Percentiles rank a stretch among this genome's conserved stretches.
Evolutionary conservation across 1,140 invertebrate genomes (phyloP).

Genomic region (Formica selysi): DNA sequence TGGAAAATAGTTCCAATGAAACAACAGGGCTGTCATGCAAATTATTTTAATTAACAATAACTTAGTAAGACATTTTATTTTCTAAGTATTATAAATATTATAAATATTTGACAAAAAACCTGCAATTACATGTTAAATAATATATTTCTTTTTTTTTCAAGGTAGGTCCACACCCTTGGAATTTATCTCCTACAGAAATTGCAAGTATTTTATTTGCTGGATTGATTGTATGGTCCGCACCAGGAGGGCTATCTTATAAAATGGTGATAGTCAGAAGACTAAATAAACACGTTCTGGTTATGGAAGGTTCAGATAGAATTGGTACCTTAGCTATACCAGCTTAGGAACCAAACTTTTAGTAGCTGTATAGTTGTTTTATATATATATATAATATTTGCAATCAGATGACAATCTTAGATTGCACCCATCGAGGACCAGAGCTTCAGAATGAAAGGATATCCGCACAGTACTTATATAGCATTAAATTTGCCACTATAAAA

Average conservation of each 20-base stretch:
- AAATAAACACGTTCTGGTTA: slow-evolving; percentile 90
- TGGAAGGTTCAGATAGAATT: slow-evolving; percentile 96
- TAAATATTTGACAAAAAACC: not conserved
- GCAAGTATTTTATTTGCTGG: slow-evolving; percentile 94
- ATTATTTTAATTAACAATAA: slow-evolving; percentile 89
- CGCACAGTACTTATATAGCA: no score
- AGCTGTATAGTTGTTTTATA: no score
- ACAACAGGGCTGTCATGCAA: slow-evolving; percentile 91
- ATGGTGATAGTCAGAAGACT: slow-evolving; percentile 77
- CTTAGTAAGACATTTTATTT: slow-evolving; percentile 86
- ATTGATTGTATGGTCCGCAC: slow-evolving; percentile 93
- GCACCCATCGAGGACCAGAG: no score
- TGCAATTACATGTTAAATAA: not conserved
- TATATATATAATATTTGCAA: no score
- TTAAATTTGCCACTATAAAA: no score
- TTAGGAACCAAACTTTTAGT: no score
- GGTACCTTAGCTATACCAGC: slow-evolving; percentile 91
- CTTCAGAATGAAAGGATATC: no score
- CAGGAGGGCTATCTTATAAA: slow-evolving; percentile 88
- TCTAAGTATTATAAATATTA: not conserved
- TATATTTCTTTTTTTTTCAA: slow-evolving; percentile 78
- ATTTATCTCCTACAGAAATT: slow-evolving; percentile 90
- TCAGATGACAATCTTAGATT: no score
- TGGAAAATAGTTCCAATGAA: slow-evolving; percentile 92
- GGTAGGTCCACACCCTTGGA: slow-evolving; percentile 87